These are phyloP conservation scores for Holothuria scabra DNA, from an alignment of 53 echinoderm and acorn worm genomes.

Conservation along the genomic window DNA sequence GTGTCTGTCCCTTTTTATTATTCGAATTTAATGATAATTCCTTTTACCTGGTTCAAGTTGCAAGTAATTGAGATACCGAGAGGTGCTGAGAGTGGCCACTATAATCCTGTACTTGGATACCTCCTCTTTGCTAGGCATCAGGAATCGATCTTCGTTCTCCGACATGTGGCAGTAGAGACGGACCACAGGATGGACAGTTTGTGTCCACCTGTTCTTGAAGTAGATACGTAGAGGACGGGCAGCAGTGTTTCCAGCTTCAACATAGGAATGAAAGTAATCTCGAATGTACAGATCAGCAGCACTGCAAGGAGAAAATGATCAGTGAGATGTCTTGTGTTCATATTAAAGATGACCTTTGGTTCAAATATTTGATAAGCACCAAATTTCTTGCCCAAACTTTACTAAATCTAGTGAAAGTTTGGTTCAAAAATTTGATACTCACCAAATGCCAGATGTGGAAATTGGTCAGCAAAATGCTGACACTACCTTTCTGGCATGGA, in stretches of 20 bases:
- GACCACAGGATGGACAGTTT: conserved; percentile 86
- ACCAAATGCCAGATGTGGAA: too few species aligned
- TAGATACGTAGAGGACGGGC: conserved; percentile 90
- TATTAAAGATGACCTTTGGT: too few species aligned
- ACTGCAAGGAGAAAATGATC: conserved; percentile 52
- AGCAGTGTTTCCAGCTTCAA: conserved; percentile 76
- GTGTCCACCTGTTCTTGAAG: conserved; percentile 99
- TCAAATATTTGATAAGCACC: too few species aligned
- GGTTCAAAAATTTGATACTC: too few species aligned
- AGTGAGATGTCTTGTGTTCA: too few species aligned
- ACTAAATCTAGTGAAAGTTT: too few species aligned
- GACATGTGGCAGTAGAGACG: conserved; percentile 92
- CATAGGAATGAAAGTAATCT: conserved; percentile 91
- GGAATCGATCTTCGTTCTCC: conserved; percentile 80
- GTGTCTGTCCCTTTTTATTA: neutral
- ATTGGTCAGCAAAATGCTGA: too few species aligned
- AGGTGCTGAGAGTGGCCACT: conserved; percentile 97
- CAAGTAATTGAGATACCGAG: conserved; percentile 87
- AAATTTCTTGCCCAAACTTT: too few species aligned
- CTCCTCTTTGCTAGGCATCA: conserved; percentile 87
- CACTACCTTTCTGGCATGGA: too few species aligned
- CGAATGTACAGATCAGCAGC: conserved; percentile 96
- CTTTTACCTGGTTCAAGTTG: conserved; percentile 75
- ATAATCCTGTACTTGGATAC: conserved; percentile 88
- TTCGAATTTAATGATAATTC: neutral